Evolutionary conservation across 2,113 vertebrate genomes (phyloP).

Genomic region (Colistium nudipinnis): DNA sequence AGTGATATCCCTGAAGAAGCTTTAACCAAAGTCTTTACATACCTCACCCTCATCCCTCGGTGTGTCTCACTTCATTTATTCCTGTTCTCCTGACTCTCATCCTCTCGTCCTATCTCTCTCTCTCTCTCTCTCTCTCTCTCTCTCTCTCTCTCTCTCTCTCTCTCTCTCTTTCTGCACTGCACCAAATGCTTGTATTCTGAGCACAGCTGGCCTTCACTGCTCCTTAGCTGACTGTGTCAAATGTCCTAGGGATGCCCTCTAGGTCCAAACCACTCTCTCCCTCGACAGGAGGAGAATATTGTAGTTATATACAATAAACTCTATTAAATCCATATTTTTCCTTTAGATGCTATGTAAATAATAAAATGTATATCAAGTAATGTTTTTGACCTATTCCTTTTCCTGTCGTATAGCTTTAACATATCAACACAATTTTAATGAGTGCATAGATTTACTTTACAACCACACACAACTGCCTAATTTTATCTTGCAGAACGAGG

Average conservation of each 20-base stretch:
- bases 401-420: neutral
- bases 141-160: no score
- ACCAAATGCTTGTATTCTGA: slow-evolving; percentile 70
- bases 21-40: slow-evolving; percentile 88
- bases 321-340: slow-evolving; percentile 1
- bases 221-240: slow-evolving; percentile 31
- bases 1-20: slow-evolving; percentile 88
- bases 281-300: neutral
- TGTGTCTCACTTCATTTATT: slow-evolving; percentile 64
- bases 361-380: neutral
- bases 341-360: neutral
- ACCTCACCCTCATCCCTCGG: slow-evolving; percentile 91
- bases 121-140: slow-evolving; percentile 52
- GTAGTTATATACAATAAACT: neutral
- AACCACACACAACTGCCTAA: neutral
- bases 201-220: slow-evolving; percentile 48
- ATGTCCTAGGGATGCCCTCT: slow-evolving; percentile 42
- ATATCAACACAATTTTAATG: neutral
- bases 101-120: no score
- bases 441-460: neutral
- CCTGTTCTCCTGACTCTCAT: no score
- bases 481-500: slow-evolving; percentile 81
- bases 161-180: slow-evolving; percentile 76
- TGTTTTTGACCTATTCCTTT: neutral
- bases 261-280: slow-evolving; percentile 19